Evolutionary conservation across 2,888 invertebrate genomes (phyloP).

Genomic region (Adela reaumurella): DNA sequence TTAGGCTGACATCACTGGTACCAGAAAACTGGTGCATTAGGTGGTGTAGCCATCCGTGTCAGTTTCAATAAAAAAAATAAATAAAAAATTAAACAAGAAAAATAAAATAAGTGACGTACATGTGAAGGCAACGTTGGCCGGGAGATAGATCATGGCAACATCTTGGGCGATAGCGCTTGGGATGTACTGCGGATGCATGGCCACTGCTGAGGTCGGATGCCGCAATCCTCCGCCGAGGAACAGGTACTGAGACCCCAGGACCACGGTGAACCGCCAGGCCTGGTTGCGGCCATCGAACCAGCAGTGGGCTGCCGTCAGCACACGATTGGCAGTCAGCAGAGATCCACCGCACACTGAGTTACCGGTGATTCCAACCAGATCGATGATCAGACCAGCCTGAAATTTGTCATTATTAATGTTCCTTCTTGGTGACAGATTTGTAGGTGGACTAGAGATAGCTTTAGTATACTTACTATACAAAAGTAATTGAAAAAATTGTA

Average conservation of each 20-base stretch:
- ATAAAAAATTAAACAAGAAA: no score
- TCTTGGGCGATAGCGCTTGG: slow-evolving; percentile 31
- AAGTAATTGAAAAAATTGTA: no score
- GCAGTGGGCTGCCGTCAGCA: slow-evolving; percentile 39
- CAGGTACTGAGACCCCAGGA: slow-evolving; percentile 29
- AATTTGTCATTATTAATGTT: no score
- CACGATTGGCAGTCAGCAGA: slow-evolving; percentile 22
- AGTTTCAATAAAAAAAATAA: no score
- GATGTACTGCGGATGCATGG: slow-evolving; percentile 25
- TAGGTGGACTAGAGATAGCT: no score
- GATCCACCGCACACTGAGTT: slow-evolving; percentile 36
- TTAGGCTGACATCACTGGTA: no score
- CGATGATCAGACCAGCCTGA: slow-evolving; percentile 32
- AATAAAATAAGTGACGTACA: no score
- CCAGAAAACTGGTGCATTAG: no score
- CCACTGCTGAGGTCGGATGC: slow-evolving; percentile 19
- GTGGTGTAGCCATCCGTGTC: no score
- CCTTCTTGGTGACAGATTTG: no score
- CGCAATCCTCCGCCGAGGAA: slow-evolving; percentile 28
- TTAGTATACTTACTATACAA: no score
- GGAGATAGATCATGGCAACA: slow-evolving; percentile 25
- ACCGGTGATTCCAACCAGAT: slow-evolving; percentile 21
- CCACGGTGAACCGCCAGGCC: slow-evolving; percentile 30
- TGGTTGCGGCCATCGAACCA: slow-evolving; percentile 31
- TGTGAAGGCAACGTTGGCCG: no score